Conservation (phyloP, 2,797 vertebrate genomes). For the Tokudaia muenninki region DNA sequence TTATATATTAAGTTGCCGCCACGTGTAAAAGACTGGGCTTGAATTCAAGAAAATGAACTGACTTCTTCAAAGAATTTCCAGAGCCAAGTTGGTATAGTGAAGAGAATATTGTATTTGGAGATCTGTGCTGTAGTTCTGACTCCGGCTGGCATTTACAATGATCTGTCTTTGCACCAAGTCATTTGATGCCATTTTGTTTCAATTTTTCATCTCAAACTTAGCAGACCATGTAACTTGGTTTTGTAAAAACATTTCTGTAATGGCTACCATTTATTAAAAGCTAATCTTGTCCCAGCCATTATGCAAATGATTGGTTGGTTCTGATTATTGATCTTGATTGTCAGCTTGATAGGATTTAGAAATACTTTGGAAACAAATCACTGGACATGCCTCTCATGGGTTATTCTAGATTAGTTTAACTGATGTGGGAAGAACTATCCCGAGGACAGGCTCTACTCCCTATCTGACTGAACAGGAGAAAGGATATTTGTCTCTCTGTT, state of each 20-base stretch:
- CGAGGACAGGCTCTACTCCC: not conserved
- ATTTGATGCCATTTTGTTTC: slow-evolving; percentile 46
- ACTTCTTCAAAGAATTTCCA: slow-evolving; percentile 50
- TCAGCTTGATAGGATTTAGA: not conserved
- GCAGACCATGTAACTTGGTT: not conserved
- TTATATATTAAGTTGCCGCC: slow-evolving; percentile 38
- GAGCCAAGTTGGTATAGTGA: not conserved
- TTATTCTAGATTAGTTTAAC: not conserved
- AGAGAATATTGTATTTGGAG: slow-evolving; percentile 41
- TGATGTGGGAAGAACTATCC: not conserved
- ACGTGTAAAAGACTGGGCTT: slow-evolving; percentile 57
- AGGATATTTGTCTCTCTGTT: not conserved
- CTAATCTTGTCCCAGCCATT: not conserved
- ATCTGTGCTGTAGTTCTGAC: slow-evolving; percentile 28
- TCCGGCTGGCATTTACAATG: slow-evolving; percentile 1
- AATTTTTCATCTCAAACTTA: slow-evolving; percentile 41
- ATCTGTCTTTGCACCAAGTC: slow-evolving; percentile 11
- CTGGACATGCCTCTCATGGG: not conserved
- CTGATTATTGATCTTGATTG: not conserved
- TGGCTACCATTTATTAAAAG: slow-evolving; percentile 9
- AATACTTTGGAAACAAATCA: not conserved
- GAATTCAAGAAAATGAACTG: slow-evolving; percentile 57
- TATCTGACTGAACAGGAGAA: not conserved
- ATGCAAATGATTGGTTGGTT: not conserved
- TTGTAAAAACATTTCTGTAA: slow-evolving; percentile 26